Evolutionary conservation across 2,113 vertebrate genomes (phyloP), one percentile per base, ranked within the genome.

Genomic region (Harpagus bidentatus): DNA sequence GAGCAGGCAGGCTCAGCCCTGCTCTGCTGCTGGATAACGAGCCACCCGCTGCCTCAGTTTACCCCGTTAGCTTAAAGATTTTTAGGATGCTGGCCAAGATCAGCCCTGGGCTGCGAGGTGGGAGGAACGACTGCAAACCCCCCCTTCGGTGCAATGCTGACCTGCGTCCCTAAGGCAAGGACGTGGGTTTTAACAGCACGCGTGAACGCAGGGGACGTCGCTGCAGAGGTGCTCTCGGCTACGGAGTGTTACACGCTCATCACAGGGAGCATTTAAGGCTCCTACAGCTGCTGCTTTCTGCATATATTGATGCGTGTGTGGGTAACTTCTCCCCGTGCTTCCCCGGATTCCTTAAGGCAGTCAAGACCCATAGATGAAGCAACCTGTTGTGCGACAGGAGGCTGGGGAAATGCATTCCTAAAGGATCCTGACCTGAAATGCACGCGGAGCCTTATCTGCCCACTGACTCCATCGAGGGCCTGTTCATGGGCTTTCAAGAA

Each of bases 181-280:
- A 14, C 10, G 5, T 6, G 48, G 47, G 62, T 9, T 29, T 31
- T 53, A 7, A 6, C 25, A 53, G 52, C 25, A 3, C 3, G 29
- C 16, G 82, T 13, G 61, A 8, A 2, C 8, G 1, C 45, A 0
- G 38, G 55, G 48, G 25, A 14, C 2, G 3, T 55, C 8, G 0
- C 77, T 23, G 62, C n/a, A 3, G 71, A 17, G 62, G 18, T 8
- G 31, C 31, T 29, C 28, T 5, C 7, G 43, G 59, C 25, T 6
- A 1, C 29, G 10, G 5, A 20, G 8, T 6, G 31, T 6, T 10
- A 34, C 32, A 2, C 19, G 0, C 36, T 20, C 42, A 0, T 25
- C 65, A 1, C 22, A 5, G 50, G 18, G 16, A 53, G 29, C 31
- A 1, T n/a, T 15, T 9, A 9, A n/a, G 25, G 36, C 17, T 34